Evolutionary conservation across 2,888 invertebrate species (phyloP), one percentile per base, ranked within the genome.

Genomic region (Dioctria linearis): DNA sequence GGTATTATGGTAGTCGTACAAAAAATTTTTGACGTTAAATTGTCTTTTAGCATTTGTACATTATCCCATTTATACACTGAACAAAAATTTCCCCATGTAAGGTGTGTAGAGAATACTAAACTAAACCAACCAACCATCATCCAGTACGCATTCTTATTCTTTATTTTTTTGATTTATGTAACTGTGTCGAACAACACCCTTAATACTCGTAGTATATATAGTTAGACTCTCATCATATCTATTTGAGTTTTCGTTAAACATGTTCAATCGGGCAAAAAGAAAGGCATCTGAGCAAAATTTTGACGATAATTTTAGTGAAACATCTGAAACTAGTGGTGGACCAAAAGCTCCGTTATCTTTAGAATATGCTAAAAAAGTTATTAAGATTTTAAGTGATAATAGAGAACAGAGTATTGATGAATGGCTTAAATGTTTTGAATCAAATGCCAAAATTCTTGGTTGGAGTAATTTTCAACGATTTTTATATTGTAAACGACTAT

Each of bases 401-500:
- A 54, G 6, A 8, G 39, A 57, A 3, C 57, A 51, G 11, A 73
- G 25, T 54, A 40, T 40, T 42, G 73, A 73, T n/a, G 73, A 73
- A 6, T 73, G 73, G 73, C 42, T 73, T 9, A 59, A 73, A 59
- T 8, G 39, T 11, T 73, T 73, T 13, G 73, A 73, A 43, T 13
- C 11, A 13, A 73, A 59, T 54, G 73, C 73, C 39, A 73, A 59
- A 42, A 73, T 73, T 51, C 51, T 73, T 25, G 73, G 73, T 11
- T 73, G 73, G 73, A 73, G 73, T 9, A 73, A 73, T 73, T 73
- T 73, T n/a, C 54, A 73, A 59, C 57, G 13, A 39, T 73, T 73
- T 59, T 57, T 73, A 8, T 73, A 73, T 51, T 51, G 73, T 42
- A 73, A 42, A 13, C 73, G 73, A 8, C 57, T 73, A 13, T 57